Evolutionary conservation across 92 coral and sea anemone genomes (phyloP).

Genomic region (Pocillopora grandis): DNA sequence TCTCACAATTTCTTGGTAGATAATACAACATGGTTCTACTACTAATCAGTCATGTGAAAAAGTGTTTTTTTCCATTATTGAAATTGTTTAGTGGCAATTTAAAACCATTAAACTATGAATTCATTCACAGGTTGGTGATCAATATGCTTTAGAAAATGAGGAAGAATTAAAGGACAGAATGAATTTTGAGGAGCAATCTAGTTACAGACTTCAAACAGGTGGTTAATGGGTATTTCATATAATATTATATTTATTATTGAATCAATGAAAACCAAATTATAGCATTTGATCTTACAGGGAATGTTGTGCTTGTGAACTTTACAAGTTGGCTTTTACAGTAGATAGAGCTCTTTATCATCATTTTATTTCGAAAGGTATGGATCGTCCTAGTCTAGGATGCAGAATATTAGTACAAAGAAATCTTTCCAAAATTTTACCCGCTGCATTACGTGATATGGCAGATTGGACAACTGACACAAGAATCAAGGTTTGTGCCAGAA

Average conservation of each 20-base stretch:
- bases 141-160: conserved; percentile 89
- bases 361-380: conserved; percentile 40
- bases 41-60: too few relatives aligned
- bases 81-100: too few relatives aligned
- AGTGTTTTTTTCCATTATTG: too few relatives aligned
- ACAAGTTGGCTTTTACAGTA: background rate
- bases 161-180: conserved; percentile 92
- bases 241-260: too few relatives aligned
- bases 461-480: conserved; percentile 97
- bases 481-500: conserved; percentile 61
- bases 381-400: conserved; percentile 88
- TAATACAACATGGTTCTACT: too few relatives aligned
- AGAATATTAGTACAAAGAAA: conserved; percentile 88
- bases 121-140: conserved; percentile 84
- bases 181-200: conserved; percentile 68
- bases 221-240: background rate
- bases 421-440: conserved; percentile 93
- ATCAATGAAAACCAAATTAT: too few relatives aligned
- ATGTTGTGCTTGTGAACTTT: background rate
- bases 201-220: conserved; percentile 68
- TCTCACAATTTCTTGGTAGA: too few relatives aligned
- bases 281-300: background rate
- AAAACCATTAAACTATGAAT: background rate
- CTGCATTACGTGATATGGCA: conserved; percentile 92
- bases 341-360: background rate